phyloP scores from a whole-genome alignment of 1,140 invertebrate species.

The Drosophila nikananu region DNA sequence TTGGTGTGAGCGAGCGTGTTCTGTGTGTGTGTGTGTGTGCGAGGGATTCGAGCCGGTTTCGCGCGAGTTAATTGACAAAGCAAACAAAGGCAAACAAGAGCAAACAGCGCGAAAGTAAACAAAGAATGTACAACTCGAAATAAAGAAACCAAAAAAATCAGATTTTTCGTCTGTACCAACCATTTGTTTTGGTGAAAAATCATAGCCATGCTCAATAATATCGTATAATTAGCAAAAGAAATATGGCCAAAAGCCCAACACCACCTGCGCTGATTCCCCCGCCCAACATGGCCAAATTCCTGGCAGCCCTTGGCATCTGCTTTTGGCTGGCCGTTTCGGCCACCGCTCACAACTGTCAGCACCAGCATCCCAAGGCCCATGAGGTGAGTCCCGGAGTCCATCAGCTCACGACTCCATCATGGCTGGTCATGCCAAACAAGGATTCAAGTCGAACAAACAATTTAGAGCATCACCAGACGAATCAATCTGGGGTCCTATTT shows the following conservation, averaged over 20 bases:
- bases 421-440: no score
- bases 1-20: slow-evolving; percentile 23
- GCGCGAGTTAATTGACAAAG: slow-evolving; percentile 75
- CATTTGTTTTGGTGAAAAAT: background rate
- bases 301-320: slow-evolving; percentile 36
- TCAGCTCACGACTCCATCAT: background rate
- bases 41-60: slow-evolving; percentile 62
- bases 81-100: slow-evolving; percentile 45
- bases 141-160: background rate
- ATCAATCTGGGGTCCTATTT: background rate
- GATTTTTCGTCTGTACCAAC: background rate
- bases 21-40: slow-evolving; percentile 22
- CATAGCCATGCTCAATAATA: slow-evolving; percentile 11
- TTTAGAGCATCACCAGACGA: background rate
- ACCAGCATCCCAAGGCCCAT: slow-evolving; percentile 80
- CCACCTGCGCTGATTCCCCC: background rate
- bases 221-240: slow-evolving; percentile 27
- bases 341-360: slow-evolving; percentile 77
- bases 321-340: slow-evolving; percentile 33
- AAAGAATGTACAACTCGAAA: slow-evolving; percentile 12
- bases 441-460: no score
- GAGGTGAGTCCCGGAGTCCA: slow-evolving; percentile 69
- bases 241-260: slow-evolving; percentile 20
- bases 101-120: slow-evolving; percentile 44
- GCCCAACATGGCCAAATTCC: slow-evolving; percentile 16